Percentiles rank a stretch among this genome's conserved stretches.
phyloP scores from a whole-genome alignment of 2,797 vertebrate genomes.

The Stomatorhinus walkeri region DNA sequence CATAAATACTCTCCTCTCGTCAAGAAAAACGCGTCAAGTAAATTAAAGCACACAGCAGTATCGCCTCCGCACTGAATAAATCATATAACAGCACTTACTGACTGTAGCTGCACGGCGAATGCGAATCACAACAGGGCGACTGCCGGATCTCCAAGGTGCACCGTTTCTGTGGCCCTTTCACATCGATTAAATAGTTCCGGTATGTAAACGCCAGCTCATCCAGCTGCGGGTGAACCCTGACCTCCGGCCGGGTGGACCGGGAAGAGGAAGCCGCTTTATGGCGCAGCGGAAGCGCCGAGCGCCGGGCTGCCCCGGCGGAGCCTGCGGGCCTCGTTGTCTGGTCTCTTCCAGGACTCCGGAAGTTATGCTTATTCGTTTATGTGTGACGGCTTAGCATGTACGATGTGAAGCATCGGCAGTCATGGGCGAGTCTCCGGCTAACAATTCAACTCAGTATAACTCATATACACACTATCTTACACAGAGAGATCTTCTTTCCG shows the following conservation, averaged over 20 bases:
- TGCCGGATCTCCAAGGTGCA: not conserved
- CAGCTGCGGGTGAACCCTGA: not conserved
- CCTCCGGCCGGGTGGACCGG: not conserved
- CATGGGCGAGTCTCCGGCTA: not conserved
- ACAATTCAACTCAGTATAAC: not conserved
- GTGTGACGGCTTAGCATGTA: not conserved
- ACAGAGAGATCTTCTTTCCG: not conserved
- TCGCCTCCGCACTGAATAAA: not conserved
- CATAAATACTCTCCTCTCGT: not conserved
- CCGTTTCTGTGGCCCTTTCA: not conserved
- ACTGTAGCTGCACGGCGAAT: not conserved
- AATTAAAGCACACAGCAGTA: not conserved
- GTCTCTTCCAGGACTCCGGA: not conserved
- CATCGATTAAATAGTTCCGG: constrained; percentile 13
- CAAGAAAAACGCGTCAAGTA: not conserved
- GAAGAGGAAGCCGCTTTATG: not conserved
- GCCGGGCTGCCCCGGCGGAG: not conserved
- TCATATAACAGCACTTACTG: constrained; percentile 17
- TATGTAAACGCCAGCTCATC: constrained; percentile 22
- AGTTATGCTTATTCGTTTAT: not conserved
- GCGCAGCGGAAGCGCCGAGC: not conserved
- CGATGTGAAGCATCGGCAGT: not conserved
- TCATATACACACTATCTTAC: not conserved
- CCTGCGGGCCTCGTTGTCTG: not conserved
- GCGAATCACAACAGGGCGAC: not conserved